Percentiles rank a stretch among this genome's conserved stretches.
Conservation (phyloP, 1,140 invertebrate species). For the Pomacea maculata region DNA sequence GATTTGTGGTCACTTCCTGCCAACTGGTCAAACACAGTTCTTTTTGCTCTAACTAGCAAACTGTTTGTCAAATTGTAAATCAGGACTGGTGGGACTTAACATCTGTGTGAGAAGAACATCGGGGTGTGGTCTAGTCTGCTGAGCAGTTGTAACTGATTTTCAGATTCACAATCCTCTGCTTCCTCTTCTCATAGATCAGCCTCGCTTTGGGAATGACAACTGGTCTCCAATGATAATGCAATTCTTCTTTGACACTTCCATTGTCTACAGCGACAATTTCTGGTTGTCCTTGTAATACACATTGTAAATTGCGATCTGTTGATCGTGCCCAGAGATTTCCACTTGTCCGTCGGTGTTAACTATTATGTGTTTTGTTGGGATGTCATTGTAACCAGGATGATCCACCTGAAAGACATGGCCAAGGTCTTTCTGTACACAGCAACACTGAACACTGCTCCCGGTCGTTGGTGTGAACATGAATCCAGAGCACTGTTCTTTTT, state of each 20-base stretch:
- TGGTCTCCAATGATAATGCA: slow-evolving; percentile 17
- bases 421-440: too few species aligned
- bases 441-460: too few species aligned
- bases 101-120: slow-evolving; percentile 16
- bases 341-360: too few species aligned
- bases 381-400: too few species aligned
- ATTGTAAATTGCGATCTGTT: slow-evolving; percentile 8
- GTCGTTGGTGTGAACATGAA: too few species aligned
- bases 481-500: too few species aligned
- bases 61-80: slow-evolving; percentile 7
- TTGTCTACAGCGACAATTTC: background rate
- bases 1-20: slow-evolving; percentile 17
- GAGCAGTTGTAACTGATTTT: slow-evolving; percentile 12
- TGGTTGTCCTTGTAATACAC: slow-evolving; percentile 4
- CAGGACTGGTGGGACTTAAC: slow-evolving; percentile 6
- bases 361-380: too few species aligned
- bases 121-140: slow-evolving; percentile 15
- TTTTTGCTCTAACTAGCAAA: background rate
- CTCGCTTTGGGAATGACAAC: slow-evolving; percentile 11
- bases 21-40: slow-evolving; percentile 14
- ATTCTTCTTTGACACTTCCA: background rate
- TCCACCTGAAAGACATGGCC: too few species aligned
- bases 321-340: background rate
- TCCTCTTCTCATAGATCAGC: slow-evolving; percentile 10
- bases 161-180: slow-evolving; percentile 9